Conservation (phyloP, 1,140 invertebrate genomes). For the Ceratoteleas bidentatus region DNA sequence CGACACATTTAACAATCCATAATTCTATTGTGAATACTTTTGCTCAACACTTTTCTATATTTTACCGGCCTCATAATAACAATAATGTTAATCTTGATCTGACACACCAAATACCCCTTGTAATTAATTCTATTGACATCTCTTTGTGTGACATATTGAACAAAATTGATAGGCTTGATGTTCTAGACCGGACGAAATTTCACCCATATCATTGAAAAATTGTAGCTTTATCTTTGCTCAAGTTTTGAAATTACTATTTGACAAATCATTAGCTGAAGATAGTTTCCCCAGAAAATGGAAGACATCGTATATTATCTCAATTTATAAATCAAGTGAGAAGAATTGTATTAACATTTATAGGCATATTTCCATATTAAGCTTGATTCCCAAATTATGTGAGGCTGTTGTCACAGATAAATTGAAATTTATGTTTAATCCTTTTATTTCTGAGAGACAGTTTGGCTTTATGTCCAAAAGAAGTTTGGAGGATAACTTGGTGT, state of each 20-base stretch:
- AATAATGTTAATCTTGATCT: not conserved
- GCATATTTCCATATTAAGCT: not conserved
- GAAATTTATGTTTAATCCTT: not conserved
- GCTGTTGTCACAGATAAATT: slow-evolving; percentile 6
- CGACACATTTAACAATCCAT: not conserved
- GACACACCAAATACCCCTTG: not conserved
- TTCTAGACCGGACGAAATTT: slow-evolving; percentile 1
- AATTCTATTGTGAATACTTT: slow-evolving; percentile 13
- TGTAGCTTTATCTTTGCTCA: not conserved
- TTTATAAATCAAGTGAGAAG: not conserved
- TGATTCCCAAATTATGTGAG: slow-evolving; percentile 9
- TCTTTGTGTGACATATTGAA: not conserved
- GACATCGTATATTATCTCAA: not conserved
- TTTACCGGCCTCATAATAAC: slow-evolving; percentile 2
- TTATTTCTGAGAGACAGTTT: slow-evolving; percentile 3
- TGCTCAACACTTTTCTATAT: slow-evolving; percentile 15
- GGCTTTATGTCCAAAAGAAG: slow-evolving; percentile 3
- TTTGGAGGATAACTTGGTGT: not conserved
- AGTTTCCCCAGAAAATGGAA: slow-evolving; percentile 6
- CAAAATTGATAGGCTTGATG: not conserved
- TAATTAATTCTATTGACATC: slow-evolving; percentile 6
- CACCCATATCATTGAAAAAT: not conserved
- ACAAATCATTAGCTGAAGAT: slow-evolving; percentile 6
- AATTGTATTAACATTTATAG: slow-evolving; percentile 2
- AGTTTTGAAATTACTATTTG: not conserved